These are phyloP conservation scores for Lates calcarifer DNA, from an alignment of 2,113 vertebrate genomes.

Conservation along the genomic window DNA sequence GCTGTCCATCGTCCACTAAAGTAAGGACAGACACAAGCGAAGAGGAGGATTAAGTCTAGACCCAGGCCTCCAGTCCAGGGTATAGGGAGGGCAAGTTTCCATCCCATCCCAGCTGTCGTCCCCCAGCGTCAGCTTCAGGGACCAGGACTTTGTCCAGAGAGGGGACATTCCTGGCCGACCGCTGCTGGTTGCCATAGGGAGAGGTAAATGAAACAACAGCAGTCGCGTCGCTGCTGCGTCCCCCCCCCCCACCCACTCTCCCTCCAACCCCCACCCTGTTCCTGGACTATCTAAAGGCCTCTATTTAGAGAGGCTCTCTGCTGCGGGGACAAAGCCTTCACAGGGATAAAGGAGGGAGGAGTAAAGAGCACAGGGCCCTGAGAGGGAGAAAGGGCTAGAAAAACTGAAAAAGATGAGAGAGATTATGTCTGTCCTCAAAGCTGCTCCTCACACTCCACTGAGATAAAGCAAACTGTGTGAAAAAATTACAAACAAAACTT, in stretches of 20 bases:
- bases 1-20: slow-evolving; percentile 63
- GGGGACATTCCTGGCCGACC: slow-evolving; percentile 93
- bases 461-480: slow-evolving; percentile 63
- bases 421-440: slow-evolving; percentile 75
- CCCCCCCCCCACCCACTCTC: too few relatives aligned
- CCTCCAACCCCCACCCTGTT: slow-evolving; percentile 53
- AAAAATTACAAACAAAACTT: slow-evolving; percentile 46
- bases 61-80: slow-evolving; percentile 63
- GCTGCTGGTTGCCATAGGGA: slow-evolving; percentile 96
- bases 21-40: slow-evolving; percentile 66
- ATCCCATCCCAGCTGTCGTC: slow-evolving; percentile 79
- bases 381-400: slow-evolving; percentile 67
- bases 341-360: slow-evolving; percentile 79
- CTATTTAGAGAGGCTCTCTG: slow-evolving; percentile 86
- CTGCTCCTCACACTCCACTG: slow-evolving; percentile 58
- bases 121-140: slow-evolving; percentile 82
- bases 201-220: slow-evolving; percentile 92
- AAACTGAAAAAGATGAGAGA: slow-evolving; percentile 75
- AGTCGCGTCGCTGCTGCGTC: slow-evolving; percentile 82
- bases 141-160: slow-evolving; percentile 93
- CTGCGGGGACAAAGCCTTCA: slow-evolving; percentile 82
- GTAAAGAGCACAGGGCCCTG: slow-evolving; percentile 73
- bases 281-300: slow-evolving; percentile 83
- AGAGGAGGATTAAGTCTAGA: slow-evolving; percentile 74
- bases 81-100: slow-evolving; percentile 73